These are phyloP conservation scores for Echinops telfairi DNA, from an alignment of 2,113 vertebrate species.

Conservation along the genomic window DNA sequence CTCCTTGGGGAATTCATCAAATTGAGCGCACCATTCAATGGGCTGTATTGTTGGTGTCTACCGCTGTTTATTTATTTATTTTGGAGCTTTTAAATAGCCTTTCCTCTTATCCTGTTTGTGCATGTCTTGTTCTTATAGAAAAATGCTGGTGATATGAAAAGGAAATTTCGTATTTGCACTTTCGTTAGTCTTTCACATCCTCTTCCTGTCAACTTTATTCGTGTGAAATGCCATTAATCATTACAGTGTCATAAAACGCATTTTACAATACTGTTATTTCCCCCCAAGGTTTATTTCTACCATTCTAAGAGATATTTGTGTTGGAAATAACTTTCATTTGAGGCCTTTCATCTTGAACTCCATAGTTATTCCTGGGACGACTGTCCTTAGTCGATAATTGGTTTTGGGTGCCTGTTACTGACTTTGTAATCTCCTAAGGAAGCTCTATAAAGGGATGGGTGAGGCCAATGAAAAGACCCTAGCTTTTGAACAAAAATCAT, in stretches of 20 bases:
- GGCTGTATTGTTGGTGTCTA: not conserved
- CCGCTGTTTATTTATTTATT: constrained; percentile 64
- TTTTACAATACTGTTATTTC: constrained; percentile 73
- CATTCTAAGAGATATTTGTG: constrained; percentile 78
- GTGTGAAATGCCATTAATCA: constrained; percentile 84
- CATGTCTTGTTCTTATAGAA: constrained; percentile 76
- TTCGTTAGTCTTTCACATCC: constrained; percentile 74
- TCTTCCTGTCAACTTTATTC: constrained; percentile 81
- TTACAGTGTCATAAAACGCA: constrained; percentile 79
- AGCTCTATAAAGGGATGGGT: constrained; percentile 49
- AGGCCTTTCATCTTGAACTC: constrained; percentile 82
- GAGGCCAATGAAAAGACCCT: constrained; percentile 65
- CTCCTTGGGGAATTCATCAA: not conserved
- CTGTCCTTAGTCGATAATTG: constrained; percentile 79
- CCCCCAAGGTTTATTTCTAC: constrained; percentile 79
- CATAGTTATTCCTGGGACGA: constrained; percentile 74
- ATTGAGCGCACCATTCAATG: not conserved
- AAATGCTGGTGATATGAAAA: constrained; percentile 75
- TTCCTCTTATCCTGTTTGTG: constrained; percentile 77
- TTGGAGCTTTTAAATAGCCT: constrained; percentile 70
- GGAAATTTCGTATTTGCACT: constrained; percentile 81
- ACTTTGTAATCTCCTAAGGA: constrained; percentile 61
- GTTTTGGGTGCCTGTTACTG: constrained; percentile 72
- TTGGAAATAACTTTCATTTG: constrained; percentile 81
- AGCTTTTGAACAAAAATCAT: constrained; percentile 68